Evolutionary conservation across 2,797 vertebrate species (phyloP), one percentile per base, ranked within the genome.

Genomic region (Loriculus beryllinus): DNA sequence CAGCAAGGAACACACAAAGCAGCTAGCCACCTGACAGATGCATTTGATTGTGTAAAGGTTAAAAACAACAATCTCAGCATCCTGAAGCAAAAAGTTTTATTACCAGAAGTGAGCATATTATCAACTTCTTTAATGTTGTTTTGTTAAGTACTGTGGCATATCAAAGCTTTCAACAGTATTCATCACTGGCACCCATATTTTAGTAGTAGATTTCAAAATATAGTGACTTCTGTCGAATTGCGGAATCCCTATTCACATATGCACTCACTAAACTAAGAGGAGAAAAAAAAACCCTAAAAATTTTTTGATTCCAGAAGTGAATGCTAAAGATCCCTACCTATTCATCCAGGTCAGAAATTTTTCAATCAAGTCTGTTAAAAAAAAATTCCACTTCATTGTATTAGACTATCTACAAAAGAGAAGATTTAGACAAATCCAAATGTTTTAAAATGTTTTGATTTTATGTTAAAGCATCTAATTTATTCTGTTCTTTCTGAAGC

Each of bases 1-100:
- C 47, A 86, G 16, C 2, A 5, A 70, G n/a, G 48, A 82, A 74
- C 22, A 40, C 22, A 49, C 13, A 79, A 71, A 90, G 59, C 26
- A 85, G 23, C 45, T 40, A 57, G 37, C 10, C 2, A 56, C 31
- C 28, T 92, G 67, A 86, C 0, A 3, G 45, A 64, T 45, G 13
- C n/a, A 54, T 62, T 90, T 89, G n/a, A 59, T 72, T 48, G 86
- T 59, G 19, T 25, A 68, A 48, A 91, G 60, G 39, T 77, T 69
- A 70, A 85, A 85, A 82, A 9, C 6, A 92, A 22, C 9, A 75
- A 47, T 35, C 40, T 76, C 70, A 29, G 56, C 51, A 79, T 48
- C n/a, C 37, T 13, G 16, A 93, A 85, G 42, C n/a, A 60, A 64
- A 60, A 64, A 79, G 43, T 26, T 29, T 78, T 39, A 23, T 25